Evolutionary conservation across 2,797 vertebrate genomes (phyloP).

Genomic region (Tiaroga cobitis): DNA sequence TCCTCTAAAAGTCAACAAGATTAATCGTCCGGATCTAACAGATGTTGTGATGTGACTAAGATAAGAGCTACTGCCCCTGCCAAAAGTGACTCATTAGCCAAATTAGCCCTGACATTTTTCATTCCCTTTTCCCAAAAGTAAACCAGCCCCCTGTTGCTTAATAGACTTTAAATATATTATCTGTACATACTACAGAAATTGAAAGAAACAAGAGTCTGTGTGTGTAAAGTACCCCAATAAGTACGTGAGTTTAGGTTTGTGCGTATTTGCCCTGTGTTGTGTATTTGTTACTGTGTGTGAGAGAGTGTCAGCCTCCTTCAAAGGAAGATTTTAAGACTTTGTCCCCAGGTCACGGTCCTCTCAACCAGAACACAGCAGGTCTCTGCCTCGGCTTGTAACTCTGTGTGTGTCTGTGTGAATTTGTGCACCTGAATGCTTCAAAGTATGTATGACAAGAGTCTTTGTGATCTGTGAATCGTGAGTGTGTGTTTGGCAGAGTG

Average conservation of each 20-base stretch:
- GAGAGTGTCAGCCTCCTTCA: slow-evolving; percentile 27
- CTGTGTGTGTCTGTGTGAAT: slow-evolving; percentile 32
- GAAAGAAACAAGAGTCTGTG: slow-evolving; percentile 4
- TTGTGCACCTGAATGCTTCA: slow-evolving; percentile 34
- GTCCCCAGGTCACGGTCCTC: slow-evolving; percentile 63
- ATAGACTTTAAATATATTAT: slow-evolving; percentile 1
- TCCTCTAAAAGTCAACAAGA: neutral
- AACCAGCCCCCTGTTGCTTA: slow-evolving; percentile 17
- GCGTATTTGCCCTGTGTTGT: slow-evolving; percentile 19
- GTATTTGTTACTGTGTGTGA: slow-evolving; percentile 15
- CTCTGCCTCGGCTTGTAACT: slow-evolving; percentile 20
- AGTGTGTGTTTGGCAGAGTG: slow-evolving; percentile 42
- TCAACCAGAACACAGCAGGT: slow-evolving; percentile 58
- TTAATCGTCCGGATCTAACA: neutral
- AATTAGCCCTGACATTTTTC: slow-evolving; percentile 18
- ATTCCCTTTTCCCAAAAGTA: neutral
- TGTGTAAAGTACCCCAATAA: neutral
- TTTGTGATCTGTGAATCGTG: neutral
- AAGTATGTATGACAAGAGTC: neutral
- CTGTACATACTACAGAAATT: neutral
- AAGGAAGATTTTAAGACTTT: slow-evolving; percentile 66
- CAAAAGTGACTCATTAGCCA: slow-evolving; percentile 6
- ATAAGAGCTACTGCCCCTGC: slow-evolving; percentile 11
- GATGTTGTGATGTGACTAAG: neutral
- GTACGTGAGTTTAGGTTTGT: slow-evolving; percentile 7